A percentile compares a stretch with the other conserved stretches of the same genome.
Evolutionary conservation across 2,797 vertebrate species (phyloP).

Genomic region (Sciurus carolinensis): DNA sequence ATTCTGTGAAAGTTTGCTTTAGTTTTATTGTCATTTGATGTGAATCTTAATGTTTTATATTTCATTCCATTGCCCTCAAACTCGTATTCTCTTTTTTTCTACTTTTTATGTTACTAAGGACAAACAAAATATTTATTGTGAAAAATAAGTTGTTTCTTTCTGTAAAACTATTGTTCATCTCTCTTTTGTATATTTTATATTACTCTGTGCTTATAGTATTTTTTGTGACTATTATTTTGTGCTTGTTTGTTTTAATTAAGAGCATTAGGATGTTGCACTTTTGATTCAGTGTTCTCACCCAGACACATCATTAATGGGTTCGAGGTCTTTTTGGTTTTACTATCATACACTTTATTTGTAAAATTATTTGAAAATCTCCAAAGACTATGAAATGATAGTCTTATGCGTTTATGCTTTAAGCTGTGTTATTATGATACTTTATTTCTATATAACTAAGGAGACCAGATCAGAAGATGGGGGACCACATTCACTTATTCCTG

Average conservation of each 20-base stretch:
- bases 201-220: not conserved
- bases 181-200: not conserved
- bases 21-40: not conserved
- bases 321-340: not conserved
- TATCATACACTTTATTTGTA: not conserved
- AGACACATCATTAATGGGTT: not conserved
- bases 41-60: not conserved
- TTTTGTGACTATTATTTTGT: not conserved
- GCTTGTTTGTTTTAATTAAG: not conserved
- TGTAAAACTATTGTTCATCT: not conserved
- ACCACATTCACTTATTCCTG: not conserved
- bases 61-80: not conserved
- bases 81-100: not conserved
- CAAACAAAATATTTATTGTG: not conserved
- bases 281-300: not conserved
- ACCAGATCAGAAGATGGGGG: not conserved
- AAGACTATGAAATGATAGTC: not conserved
- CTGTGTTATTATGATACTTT: not conserved
- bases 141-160: not conserved
- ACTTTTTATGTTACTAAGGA: not conserved
- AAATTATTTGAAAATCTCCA: slow-evolving; percentile 15
- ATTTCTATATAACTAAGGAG: not conserved
- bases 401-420: not conserved
- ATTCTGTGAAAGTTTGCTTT: not conserved
- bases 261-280: not conserved